Evolutionary conservation across 2,888 invertebrate genomes (phyloP).

Genomic region (Ischnus inquisitorius): DNA sequence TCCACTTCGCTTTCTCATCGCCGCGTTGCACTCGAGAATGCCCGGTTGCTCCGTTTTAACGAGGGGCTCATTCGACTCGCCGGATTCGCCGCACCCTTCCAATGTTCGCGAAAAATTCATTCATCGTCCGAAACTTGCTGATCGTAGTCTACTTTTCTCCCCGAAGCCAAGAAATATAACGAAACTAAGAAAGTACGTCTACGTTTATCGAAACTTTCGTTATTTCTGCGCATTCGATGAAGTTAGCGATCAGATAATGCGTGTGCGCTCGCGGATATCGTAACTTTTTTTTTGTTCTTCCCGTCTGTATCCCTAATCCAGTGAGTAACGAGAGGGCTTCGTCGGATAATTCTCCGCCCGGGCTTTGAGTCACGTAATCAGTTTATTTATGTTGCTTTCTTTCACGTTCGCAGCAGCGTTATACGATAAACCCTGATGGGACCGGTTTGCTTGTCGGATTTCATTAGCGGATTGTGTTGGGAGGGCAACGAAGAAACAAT

Average conservation of each 20-base stretch:
- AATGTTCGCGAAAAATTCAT: constrained; percentile 26
- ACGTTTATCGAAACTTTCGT: neutral
- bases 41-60: constrained; percentile 57
- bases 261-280: neutral
- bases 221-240: neutral
- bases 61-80: constrained; percentile 53
- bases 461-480: neutral
- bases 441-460: constrained; percentile 28
- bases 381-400: constrained; percentile 5
- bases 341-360: constrained; percentile 42
- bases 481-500: neutral
- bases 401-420: neutral
- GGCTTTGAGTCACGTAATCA: constrained; percentile 37
- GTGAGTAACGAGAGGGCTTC: constrained; percentile 3
- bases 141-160: constrained; percentile 1
- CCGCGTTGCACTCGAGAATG: constrained; percentile 36
- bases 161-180: neutral
- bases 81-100: constrained; percentile 26
- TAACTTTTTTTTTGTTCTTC: neutral
- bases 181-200: neutral
- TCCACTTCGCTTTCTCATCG: constrained; percentile 19
- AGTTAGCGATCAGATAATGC: neutral
- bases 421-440: constrained; percentile 12
- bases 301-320: neutral
- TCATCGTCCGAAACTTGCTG: constrained; percentile 2